These are phyloP conservation scores for Cinclus cinclus DNA, from an alignment of 2,113 vertebrate species.

Conservation along the genomic window DNA sequence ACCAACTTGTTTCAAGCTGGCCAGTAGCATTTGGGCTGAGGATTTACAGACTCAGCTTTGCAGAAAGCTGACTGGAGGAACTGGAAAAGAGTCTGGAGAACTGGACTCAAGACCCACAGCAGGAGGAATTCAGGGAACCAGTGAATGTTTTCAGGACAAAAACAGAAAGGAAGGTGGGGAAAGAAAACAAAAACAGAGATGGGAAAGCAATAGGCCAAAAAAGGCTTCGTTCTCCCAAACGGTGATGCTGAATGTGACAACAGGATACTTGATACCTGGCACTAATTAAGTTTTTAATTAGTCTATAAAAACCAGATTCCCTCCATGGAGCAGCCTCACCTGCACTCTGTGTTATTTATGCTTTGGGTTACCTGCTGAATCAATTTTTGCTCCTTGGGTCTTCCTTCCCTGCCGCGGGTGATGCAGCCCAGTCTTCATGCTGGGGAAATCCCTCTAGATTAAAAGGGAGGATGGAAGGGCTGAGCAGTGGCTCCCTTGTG, in stretches of 20 bases:
- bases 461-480: neutral
- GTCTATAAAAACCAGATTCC: neutral
- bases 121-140: neutral
- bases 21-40: neutral
- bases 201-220: neutral
- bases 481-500: neutral
- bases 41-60: neutral
- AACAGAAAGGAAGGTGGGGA: neutral
- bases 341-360: neutral
- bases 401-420: neutral
- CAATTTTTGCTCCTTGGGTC: neutral
- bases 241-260: neutral
- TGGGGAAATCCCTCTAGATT: neutral
- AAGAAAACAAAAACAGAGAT: neutral
- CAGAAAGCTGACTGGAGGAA: neutral
- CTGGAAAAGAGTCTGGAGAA: neutral
- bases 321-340: neutral
- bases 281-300: neutral
- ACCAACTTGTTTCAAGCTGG: neutral
- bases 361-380: neutral
- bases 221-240: neutral
- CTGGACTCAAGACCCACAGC: neutral
- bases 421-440: neutral
- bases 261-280: neutral
- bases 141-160: neutral